Evolutionary conservation across 1,140 invertebrate species (phyloP), one percentile per base, ranked within the genome.

Genomic region (Marisa cornuarietis): DNA sequence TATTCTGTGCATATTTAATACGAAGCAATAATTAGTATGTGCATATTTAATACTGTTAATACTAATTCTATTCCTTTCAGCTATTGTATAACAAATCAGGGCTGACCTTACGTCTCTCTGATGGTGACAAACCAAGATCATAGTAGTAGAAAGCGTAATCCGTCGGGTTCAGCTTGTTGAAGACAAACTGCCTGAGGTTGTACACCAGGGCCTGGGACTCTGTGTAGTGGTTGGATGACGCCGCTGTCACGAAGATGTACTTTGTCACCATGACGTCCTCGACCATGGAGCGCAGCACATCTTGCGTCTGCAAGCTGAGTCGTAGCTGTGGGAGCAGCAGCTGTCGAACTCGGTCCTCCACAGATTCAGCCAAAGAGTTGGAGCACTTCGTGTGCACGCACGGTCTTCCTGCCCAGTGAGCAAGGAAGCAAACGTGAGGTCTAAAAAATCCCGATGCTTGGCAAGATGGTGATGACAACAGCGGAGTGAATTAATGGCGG

Each of bases 101-200:
- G 18, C 65, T 68, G 10, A 68, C 65, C 65, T 13, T 18, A 13
- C 22, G 1, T 68, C 65, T 63, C 76, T 77, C 76, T 51, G 24
- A 10, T 8, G 76, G 63, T 63, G 65, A 68, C n/a, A 77, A 63
- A 14, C 76, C 76, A 51, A 77, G 65, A 49, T 77, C 76, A 24
- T 54, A 77, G 63, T 77, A 77, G 20, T 51, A 51, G 65, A 77
- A 77, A 31, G 31, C 51, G 65, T 77, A 68, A n/a, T 62, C 62
- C 14, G 42, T 14, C 1, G 16, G 16, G 42, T 1, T 31, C 1
- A 77, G 76, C 51, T 77, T 77, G 76, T 13, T 20, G 65, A 77
- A 69, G 76, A 77, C 24, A n/a, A 54, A 77, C n/a, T 77, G 22
- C n/a, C 65, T 68, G 31, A 77, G 18, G 65, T 62, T 77, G 76